Percentiles rank a stretch among this genome's conserved stretches.
Conservation (phyloP, 92 coral and sea anemone genomes). For the Isaurus tuberculatus region DNA sequence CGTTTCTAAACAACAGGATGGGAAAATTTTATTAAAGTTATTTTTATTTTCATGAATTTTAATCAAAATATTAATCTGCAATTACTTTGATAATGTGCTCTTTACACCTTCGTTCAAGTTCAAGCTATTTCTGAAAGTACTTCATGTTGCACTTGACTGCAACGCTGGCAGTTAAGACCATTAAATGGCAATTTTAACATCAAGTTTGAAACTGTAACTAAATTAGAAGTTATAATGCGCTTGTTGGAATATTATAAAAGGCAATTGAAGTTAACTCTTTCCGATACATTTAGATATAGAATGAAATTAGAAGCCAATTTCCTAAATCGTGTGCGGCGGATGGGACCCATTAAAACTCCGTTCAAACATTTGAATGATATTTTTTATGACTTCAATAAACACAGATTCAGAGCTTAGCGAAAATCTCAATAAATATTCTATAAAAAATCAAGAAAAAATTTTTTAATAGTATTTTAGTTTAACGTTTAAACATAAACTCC, state of each 20-base stretch:
- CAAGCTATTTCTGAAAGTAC: background rate
- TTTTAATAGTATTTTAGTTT: background rate
- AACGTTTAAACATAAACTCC: background rate
- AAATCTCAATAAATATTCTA: background rate
- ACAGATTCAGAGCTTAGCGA: background rate
- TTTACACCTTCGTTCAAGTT: constrained; percentile 32
- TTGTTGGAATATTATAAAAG: constrained; percentile 6
- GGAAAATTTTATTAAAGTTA: constrained; percentile 22
- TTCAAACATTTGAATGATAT: constrained; percentile 11
- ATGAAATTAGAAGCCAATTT: constrained; percentile 33
- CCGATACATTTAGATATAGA: constrained; percentile 1
- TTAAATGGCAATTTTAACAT: background rate
- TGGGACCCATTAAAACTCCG: background rate
- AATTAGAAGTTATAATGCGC: constrained; percentile 13
- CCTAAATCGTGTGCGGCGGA: background rate
- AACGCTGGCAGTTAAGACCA: background rate
- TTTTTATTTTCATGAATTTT: constrained; percentile 24
- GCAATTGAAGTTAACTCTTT: constrained; percentile 25
- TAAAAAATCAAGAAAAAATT: background rate
- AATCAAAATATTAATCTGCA: constrained; percentile 19
- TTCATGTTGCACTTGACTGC: background rate
- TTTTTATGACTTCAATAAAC: background rate
- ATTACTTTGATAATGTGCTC: constrained; percentile 10
- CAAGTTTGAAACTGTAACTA: constrained; percentile 41
- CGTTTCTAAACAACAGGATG: constrained; percentile 35